Percentiles rank a stretch among this genome's conserved stretches.
These are phyloP conservation scores for Ptiloglossa arizonensis DNA, from an alignment of 1,140 invertebrate species.

Conservation along the genomic window DNA sequence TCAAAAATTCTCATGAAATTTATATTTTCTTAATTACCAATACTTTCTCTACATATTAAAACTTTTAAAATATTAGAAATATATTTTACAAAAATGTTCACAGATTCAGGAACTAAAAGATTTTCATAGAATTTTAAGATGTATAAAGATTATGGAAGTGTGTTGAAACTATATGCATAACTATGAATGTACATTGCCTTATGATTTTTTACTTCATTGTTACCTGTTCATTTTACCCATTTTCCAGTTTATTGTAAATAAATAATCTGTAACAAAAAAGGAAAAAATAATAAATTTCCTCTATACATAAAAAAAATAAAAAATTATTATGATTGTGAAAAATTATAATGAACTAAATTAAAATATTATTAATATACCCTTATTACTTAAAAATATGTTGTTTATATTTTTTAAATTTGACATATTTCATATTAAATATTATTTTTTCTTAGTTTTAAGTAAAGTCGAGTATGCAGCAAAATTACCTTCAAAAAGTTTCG, in stretches of 20 bases:
- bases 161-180: too few relatives aligned
- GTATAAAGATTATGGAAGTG: too few relatives aligned
- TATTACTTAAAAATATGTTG: too few relatives aligned
- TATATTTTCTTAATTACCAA: not conserved
- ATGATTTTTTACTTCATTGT: not conserved
- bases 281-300: not conserved
- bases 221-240: not conserved
- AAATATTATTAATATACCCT: too few relatives aligned
- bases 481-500: constrained; percentile 39
- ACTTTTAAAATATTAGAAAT: too few relatives aligned
- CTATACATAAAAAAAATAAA: not conserved
- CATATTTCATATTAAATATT: not conserved
- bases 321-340: not conserved
- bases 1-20: not conserved
- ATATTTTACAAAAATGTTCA: too few relatives aligned
- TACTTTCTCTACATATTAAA: too few relatives aligned
- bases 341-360: not conserved
- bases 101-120: too few relatives aligned
- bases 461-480: not conserved
- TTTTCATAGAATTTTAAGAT: too few relatives aligned
- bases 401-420: not conserved
- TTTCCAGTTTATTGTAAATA: not conserved
- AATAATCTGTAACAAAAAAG: not conserved
- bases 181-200: too few relatives aligned
- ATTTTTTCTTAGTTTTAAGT: too few relatives aligned